Conservation (phyloP, 2,888 invertebrate species). For the Sarcophaga subvicina region DNA sequence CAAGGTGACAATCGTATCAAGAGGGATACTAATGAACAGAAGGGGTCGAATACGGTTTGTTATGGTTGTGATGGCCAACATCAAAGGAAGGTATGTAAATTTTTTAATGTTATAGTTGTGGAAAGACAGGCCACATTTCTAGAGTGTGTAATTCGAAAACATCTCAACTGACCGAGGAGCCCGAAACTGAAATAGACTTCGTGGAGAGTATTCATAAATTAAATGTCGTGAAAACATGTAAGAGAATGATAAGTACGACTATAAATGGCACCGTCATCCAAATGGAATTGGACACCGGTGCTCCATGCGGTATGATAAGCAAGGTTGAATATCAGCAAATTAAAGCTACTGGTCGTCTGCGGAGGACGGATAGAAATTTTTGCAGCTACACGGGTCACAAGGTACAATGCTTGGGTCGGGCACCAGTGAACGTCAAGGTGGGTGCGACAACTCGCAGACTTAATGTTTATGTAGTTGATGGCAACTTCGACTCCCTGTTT, state of each 20-base stretch:
- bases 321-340: background rate
- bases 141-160: background rate
- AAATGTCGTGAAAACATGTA: constrained; percentile 16
- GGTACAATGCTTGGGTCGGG: constrained; percentile 18
- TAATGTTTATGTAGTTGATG: constrained; percentile 27
- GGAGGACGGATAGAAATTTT: constrained; percentile 17
- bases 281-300: constrained; percentile 49
- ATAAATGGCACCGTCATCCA: constrained; percentile 36
- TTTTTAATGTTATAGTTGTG: constrained; percentile 2
- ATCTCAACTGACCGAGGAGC: constrained; percentile 5
- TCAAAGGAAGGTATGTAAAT: constrained; percentile 3
- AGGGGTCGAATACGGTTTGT: no score
- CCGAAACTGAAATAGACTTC: background rate
- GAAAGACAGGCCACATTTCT: background rate
- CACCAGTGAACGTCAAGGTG: constrained; percentile 7
- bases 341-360: constrained; percentile 2
- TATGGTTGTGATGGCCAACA: background rate
- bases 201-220: background rate
- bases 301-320: constrained; percentile 21
- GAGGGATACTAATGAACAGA: no score
- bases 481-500: constrained; percentile 5
- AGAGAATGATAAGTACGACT: constrained; percentile 24
- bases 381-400: constrained; percentile 37
- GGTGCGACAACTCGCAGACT: background rate
- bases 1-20: no score